Percentiles rank a stretch among this genome's conserved stretches.
Evolutionary conservation across 2,113 vertebrate species (phyloP).

Genomic region (Scartelaos histophorus): DNA sequence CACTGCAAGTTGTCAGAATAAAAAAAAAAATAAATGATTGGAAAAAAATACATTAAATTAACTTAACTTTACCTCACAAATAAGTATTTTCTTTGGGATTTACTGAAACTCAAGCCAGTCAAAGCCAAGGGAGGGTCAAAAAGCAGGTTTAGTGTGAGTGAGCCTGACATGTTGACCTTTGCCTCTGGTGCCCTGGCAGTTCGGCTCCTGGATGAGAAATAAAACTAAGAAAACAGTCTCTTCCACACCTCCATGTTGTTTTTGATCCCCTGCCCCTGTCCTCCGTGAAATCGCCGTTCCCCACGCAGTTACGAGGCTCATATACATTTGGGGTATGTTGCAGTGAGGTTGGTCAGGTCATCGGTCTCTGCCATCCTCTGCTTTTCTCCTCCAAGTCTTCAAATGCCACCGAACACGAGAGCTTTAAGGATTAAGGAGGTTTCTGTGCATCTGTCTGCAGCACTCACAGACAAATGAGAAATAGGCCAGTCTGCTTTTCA

Average conservation of each 20-base stretch:
- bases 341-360: slow-evolving; percentile 50
- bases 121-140: slow-evolving; percentile 44
- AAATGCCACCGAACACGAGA: slow-evolving; percentile 70
- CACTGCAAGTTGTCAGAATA: too few species aligned
- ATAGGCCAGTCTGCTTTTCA: slow-evolving; percentile 69
- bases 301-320: slow-evolving; percentile 11
- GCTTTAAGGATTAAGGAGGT: slow-evolving; percentile 72
- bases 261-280: slow-evolving; percentile 46
- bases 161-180: slow-evolving; percentile 56
- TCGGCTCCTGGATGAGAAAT: slow-evolving; percentile 31
- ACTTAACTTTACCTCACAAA: neutral
- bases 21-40: neutral
- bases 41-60: neutral
- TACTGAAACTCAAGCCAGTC: slow-evolving; percentile 43
- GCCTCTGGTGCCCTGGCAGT: slow-evolving; percentile 34
- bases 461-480: slow-evolving; percentile 73
- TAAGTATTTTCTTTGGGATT: slow-evolving; percentile 27
- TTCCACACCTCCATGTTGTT: slow-evolving; percentile 62
- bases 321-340: slow-evolving; percentile 22
- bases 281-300: slow-evolving; percentile 65
- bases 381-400: slow-evolving; percentile 43
- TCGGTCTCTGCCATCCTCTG: slow-evolving; percentile 42
- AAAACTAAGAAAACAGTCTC: slow-evolving; percentile 69
- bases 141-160: slow-evolving; percentile 32
- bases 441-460: slow-evolving; percentile 73